A percentile compares a stretch with the other conserved stretches of the same genome.
Evolutionary conservation across 2,113 vertebrate genomes (phyloP).

Genomic region (Brachyhypopomus gauderio): DNA sequence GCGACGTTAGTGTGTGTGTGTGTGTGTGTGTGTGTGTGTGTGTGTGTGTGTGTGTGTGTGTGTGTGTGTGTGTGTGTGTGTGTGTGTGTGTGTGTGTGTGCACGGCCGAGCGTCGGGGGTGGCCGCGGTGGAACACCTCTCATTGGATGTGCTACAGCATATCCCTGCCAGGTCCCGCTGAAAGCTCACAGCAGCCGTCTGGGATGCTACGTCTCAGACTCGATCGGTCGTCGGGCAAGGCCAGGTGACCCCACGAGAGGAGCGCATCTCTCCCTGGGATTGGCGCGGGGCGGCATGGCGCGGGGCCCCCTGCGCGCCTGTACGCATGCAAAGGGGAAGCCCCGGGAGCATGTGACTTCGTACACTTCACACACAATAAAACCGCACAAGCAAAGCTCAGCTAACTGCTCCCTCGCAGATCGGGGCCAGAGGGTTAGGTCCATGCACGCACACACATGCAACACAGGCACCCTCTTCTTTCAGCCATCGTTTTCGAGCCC

Average conservation of each 20-base stretch:
- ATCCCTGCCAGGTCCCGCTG: neutral
- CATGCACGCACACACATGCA: constrained; percentile 35
- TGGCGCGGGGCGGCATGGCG: constrained; percentile 17
- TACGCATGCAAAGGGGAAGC: constrained; percentile 49
- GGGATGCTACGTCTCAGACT: neutral
- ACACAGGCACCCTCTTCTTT: neutral
- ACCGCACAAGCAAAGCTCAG: constrained; percentile 42
- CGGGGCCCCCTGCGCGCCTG: neutral
- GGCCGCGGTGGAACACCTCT: neutral
- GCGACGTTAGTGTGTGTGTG: constrained; percentile 17
- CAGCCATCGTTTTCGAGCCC: neutral
- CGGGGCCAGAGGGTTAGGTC: neutral
- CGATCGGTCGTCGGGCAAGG: neutral
- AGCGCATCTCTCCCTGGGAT: constrained; percentile 18
- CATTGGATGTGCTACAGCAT: neutral
- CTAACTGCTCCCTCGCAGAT: constrained; percentile 46
- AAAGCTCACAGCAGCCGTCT: constrained; percentile 6
- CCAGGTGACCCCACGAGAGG: constrained; percentile 30
- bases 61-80: constrained; percentile 43
- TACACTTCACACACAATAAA: constrained; percentile 47
- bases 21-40: constrained; percentile 43
- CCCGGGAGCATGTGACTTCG: constrained; percentile 29
- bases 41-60: constrained; percentile 43
- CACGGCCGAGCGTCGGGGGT: neutral
- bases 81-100: constrained; percentile 35